Conservation (phyloP, 2,888 invertebrate genomes). For the Hydriomena furcata region DNA sequence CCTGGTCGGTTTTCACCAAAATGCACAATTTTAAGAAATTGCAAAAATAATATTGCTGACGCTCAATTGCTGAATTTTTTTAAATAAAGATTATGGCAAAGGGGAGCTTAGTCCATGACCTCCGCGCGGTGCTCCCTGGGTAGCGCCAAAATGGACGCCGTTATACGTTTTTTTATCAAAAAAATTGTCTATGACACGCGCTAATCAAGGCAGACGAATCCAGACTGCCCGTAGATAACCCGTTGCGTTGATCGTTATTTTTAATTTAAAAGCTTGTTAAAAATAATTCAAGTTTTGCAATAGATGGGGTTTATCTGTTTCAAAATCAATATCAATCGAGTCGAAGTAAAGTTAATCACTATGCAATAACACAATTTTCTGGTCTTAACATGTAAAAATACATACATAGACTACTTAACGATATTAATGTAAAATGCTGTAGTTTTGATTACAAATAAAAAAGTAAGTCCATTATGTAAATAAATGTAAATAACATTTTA, state of each 20-base stretch:
- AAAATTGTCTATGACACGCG: constrained; percentile 45
- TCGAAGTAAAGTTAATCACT: constrained; percentile 8
- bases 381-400: constrained; percentile 5
- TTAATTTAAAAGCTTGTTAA: constrained; percentile 5
- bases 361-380: constrained; percentile 8
- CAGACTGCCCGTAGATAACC: constrained; percentile 33
- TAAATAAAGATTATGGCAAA: constrained; percentile 56
- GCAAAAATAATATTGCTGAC: constrained; percentile 16
- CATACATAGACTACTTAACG: constrained; percentile 18
- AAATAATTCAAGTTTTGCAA: constrained; percentile 2
- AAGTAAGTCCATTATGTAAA: constrained; percentile 60
- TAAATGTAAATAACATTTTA: constrained; percentile 64
- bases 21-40: constrained; percentile 22
- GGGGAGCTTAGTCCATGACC: constrained; percentile 81
- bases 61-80: constrained; percentile 36
- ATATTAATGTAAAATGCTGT: constrained; percentile 24
- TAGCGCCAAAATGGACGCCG: constrained; percentile 79
- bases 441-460: constrained; percentile 48
- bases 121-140: constrained; percentile 82
- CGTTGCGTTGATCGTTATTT: constrained; percentile 10
- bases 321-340: constrained; percentile 4
- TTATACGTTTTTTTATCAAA: constrained; percentile 58
- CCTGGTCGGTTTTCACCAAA: constrained; percentile 10
- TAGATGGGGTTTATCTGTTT: constrained; percentile 6
- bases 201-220: constrained; percentile 33